A percentile compares a stretch with the other conserved stretches of the same genome.
Evolutionary conservation across 2,113 vertebrate species (phyloP).

Genomic region (Lichenostomus cassidix): DNA sequence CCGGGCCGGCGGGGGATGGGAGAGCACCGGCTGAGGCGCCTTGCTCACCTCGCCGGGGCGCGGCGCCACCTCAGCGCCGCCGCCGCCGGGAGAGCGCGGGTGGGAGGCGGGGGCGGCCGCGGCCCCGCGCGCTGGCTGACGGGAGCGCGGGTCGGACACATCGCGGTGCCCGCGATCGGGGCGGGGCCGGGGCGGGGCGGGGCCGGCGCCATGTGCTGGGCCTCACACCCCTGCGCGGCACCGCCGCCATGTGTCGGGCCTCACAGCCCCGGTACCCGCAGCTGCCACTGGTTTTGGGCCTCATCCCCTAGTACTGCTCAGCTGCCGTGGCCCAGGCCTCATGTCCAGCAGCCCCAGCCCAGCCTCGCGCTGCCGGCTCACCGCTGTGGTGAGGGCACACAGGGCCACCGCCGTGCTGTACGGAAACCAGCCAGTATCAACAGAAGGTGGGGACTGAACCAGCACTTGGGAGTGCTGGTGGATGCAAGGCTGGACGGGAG

Average conservation of each 20-base stretch:
- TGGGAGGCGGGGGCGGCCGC: neutral
- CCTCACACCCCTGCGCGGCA: neutral
- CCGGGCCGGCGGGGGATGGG: no score
- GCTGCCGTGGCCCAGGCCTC: fast-evolving
- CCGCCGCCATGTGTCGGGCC: neutral
- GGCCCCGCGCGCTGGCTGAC: conserved; percentile 28
- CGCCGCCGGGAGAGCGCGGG: neutral
- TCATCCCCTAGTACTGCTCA: fast-evolving
- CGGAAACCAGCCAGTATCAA: neutral
- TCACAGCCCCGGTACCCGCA: fast-evolving
- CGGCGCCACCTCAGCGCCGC: no score
- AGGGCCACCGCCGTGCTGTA: no score
- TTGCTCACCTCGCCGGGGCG: no score
- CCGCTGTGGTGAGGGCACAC: no score
- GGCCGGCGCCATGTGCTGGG: neutral
- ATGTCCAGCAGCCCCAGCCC: no score
- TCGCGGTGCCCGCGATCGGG: neutral
- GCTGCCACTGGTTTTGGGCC: neutral
- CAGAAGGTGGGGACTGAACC: neutral
- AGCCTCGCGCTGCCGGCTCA: fast-evolving
- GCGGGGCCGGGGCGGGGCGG: neutral
- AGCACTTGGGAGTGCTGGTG: neutral
- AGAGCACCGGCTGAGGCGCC: no score
- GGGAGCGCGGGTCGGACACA: neutral
- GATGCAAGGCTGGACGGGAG: neutral